Percentiles rank a stretch among this genome's conserved stretches.
phyloP scores from a whole-genome alignment of 1,140 invertebrate genomes.

The Chironomus striatipennis region DNA sequence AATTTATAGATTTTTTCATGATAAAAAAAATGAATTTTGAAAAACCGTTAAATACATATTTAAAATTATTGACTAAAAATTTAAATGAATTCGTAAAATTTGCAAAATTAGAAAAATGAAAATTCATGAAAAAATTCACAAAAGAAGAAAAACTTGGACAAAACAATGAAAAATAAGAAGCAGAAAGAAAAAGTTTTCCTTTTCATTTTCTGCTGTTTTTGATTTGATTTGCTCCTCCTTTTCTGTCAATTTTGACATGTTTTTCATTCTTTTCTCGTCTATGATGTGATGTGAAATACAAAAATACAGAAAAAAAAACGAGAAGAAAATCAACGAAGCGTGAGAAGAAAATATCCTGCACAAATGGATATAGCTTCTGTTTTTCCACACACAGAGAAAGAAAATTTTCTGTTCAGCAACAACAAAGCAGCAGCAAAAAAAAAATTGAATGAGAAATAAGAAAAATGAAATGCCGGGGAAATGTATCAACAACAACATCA shows the following conservation, averaged over 20 bases:
- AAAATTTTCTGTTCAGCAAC: neutral
- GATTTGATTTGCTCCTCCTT: slow-evolving; percentile 22
- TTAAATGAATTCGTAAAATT: neutral
- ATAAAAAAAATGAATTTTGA: neutral
- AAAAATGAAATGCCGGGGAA: neutral
- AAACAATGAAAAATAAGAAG: neutral
- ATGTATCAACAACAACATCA: neutral
- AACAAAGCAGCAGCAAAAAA: neutral
- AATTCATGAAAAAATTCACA: neutral
- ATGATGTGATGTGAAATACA: neutral
- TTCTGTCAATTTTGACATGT: slow-evolving; percentile 21
- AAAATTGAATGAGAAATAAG: neutral
- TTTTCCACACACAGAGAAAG: neutral
- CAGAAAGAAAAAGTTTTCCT: neutral
- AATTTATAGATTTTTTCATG: neutral
- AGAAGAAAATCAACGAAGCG: too few species aligned
- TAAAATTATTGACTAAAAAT: neutral
- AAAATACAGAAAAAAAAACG: neutral
- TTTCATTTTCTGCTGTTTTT: neutral
- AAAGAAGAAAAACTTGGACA: neutral
- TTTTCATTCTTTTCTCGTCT: neutral
- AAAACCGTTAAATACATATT: neutral
- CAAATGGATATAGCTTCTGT: neutral
- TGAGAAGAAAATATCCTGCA: neutral
- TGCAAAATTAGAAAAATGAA: neutral